phyloP scores from a whole-genome alignment of 2,113 vertebrate species.

The Lampris megalopsis region DNA sequence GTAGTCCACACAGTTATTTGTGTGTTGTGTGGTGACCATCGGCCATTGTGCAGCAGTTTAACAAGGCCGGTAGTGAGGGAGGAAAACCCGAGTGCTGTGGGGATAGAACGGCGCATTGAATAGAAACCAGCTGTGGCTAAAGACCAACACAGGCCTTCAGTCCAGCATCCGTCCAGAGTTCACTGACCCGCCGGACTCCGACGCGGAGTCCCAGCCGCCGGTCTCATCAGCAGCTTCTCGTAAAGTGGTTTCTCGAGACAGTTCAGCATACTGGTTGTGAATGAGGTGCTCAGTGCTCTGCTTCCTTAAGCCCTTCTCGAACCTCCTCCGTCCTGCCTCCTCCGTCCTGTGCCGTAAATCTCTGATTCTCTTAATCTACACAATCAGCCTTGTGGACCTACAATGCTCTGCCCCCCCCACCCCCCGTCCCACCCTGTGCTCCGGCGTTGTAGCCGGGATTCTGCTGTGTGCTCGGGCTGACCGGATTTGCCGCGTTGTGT shows the following conservation, averaged over 20 bases:
- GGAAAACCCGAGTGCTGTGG: slow-evolving; percentile 28
- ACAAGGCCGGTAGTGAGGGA: slow-evolving; percentile 28
- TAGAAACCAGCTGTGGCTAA: slow-evolving; percentile 40
- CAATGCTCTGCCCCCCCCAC: slow-evolving; percentile 31
- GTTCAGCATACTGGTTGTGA: slow-evolving; percentile 36
- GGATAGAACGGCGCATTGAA: slow-evolving; percentile 41
- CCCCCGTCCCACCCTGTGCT: slow-evolving; percentile 25
- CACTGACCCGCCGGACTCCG: slow-evolving; percentile 14
- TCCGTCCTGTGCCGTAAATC: slow-evolving; percentile 48
- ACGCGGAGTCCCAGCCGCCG: slow-evolving; percentile 34
- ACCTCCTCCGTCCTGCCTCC: neutral
- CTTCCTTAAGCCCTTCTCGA: slow-evolving; percentile 38
- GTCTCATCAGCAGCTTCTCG: slow-evolving; percentile 30
- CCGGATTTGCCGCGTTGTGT: slow-evolving; percentile 63
- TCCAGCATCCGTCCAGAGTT: slow-evolving; percentile 37
- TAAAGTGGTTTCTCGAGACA: slow-evolving; percentile 25
- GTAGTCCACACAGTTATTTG: too few relatives aligned
- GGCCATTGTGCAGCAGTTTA: slow-evolving; percentile 2
- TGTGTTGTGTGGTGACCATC: neutral
- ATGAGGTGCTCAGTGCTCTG: slow-evolving; percentile 30
- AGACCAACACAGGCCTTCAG: slow-evolving; percentile 36
- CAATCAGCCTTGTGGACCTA: slow-evolving; percentile 50
- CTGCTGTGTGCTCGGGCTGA: slow-evolving; percentile 65
- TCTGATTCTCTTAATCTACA: slow-evolving; percentile 60
- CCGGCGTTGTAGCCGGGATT: slow-evolving; percentile 57